phyloP scores from a whole-genome alignment of 2,113 vertebrate species.

The Todiramphus saurophagus region DNA sequence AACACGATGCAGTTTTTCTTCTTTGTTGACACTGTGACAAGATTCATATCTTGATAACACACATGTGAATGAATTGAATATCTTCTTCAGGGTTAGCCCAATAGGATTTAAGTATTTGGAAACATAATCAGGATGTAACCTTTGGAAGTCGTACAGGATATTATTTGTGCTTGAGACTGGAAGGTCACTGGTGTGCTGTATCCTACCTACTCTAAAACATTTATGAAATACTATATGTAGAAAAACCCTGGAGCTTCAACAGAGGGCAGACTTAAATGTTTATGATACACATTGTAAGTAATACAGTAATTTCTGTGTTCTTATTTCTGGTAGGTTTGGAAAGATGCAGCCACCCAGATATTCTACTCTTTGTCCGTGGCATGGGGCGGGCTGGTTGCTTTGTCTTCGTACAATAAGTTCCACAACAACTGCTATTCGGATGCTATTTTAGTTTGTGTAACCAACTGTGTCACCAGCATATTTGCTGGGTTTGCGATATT shows the following conservation, averaged over 20 bases:
- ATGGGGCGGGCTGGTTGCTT: slow-evolving; percentile 89
- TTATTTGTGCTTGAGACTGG: not conserved
- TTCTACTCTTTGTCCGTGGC: slow-evolving; percentile 92
- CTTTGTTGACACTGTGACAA: not conserved
- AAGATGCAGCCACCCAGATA: slow-evolving; percentile 94
- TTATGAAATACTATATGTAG: not conserved
- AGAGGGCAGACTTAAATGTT: not conserved
- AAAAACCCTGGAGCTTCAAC: not conserved
- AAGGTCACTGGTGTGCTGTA: not conserved
- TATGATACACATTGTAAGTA: not conserved
- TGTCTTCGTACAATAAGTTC: slow-evolving; percentile 95
- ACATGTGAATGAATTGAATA: not conserved
- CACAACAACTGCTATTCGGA: slow-evolving; percentile 92
- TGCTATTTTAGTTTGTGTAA: slow-evolving; percentile 85
- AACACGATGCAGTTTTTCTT: not conserved
- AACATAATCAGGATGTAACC: not conserved
- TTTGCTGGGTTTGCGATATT: slow-evolving; percentile 97
- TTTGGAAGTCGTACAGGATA: not conserved
- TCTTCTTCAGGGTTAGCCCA: not conserved
- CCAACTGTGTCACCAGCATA: slow-evolving; percentile 89
- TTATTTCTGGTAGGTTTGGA: slow-evolving; percentile 87
- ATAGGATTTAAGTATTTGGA: not conserved
- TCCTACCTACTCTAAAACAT: not conserved
- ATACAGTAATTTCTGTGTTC: not conserved
- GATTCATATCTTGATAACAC: not conserved